Base-by-base conservation (phyloP, 2,113 vertebrate species). In the Pachycephala philippinensis region DNA sequence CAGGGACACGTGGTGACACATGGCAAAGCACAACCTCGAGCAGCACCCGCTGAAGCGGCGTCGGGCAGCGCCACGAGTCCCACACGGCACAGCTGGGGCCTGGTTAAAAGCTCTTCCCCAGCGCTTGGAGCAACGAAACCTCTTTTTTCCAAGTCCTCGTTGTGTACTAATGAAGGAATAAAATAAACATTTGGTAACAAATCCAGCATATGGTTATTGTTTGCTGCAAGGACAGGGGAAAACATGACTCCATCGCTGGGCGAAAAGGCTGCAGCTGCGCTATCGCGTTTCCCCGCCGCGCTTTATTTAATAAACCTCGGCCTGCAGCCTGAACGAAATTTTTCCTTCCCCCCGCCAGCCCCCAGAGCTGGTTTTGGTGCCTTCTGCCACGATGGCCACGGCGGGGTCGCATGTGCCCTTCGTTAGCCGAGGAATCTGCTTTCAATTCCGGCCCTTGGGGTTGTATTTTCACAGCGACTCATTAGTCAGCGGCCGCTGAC, bases 401-500 rank as follows among this genome's bases (percentile, higher is more conserved):
- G 76, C 45, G 22, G 93, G 96, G 78, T 91, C 56, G 96, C 97
- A 96, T 97, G 96, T 97, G 98, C 97, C 96, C 93, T 95, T 94
- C 39, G 95, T 97, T 97, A 98, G 97, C 80, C 24, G 19, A 69
- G 84, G 98, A 95, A 95, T 98, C 97, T 98, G 98, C 97, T 98
- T 97, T 85, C 97, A 97, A 97, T 98, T 83, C 72, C 7, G 72
- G 95, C 75, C 83, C 96, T 95, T 97, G 52, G 72, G 96, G 95
- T 80, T 97, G 97, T 97, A 80, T 97, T 98, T 98, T 97, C 97
- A n/a, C 97, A 93, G 92, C 35, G 70, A 96, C 93, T 97, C 97
- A 96, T 98, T 97, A 97, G 97, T 98, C 98, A 98, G 95, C 92
- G 17, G 70, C 96, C 84, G 96, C 75, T 98, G 98, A 98, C 98